A percentile compares a stretch with the other conserved stretches of the same genome.
Conservation (phyloP, 2,797 vertebrate species). For the Hybognathus amarus region DNA sequence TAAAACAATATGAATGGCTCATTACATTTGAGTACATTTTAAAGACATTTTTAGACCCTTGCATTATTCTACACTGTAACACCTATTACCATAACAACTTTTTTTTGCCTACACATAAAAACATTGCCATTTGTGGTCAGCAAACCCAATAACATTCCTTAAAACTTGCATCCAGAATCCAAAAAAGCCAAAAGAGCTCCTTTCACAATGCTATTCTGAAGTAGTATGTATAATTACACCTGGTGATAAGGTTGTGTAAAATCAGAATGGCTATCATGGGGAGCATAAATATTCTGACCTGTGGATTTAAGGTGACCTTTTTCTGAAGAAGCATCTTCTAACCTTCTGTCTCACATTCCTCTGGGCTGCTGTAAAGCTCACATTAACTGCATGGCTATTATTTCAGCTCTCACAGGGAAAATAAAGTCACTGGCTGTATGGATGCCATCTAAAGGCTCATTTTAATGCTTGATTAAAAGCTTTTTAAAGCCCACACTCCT, state of each 20-base stretch:
- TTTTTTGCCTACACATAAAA: not conserved
- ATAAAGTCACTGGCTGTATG: constrained; percentile 54
- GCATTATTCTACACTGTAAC: not conserved
- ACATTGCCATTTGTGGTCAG: not conserved
- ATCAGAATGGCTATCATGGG: constrained; percentile 58
- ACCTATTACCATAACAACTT: not conserved
- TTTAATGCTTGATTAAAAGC: constrained; percentile 45
- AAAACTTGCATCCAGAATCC: constrained; percentile 12
- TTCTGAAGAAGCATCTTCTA: constrained; percentile 58
- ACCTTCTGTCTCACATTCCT: constrained; percentile 48
- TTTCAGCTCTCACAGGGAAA: constrained; percentile 60
- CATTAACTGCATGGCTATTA: constrained; percentile 60
- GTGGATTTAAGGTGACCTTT: constrained; percentile 64
- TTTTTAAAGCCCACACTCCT: constrained; percentile 37
- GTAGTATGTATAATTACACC: constrained; percentile 63
- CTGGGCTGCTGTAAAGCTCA: constrained; percentile 64
- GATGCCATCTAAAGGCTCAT: constrained; percentile 50
- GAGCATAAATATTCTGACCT: constrained; percentile 63
- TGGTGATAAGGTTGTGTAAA: constrained; percentile 65
- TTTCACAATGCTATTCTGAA: constrained; percentile 47
- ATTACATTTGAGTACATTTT: not conserved
- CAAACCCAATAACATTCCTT: not conserved
- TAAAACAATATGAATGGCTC: not conserved
- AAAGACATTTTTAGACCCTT: not conserved
- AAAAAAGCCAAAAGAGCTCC: constrained; percentile 15